Percentiles rank a stretch among this genome's conserved stretches.
phyloP scores from a whole-genome alignment of 2,797 vertebrate species.

The Pogonophryne albipinna region DNA sequence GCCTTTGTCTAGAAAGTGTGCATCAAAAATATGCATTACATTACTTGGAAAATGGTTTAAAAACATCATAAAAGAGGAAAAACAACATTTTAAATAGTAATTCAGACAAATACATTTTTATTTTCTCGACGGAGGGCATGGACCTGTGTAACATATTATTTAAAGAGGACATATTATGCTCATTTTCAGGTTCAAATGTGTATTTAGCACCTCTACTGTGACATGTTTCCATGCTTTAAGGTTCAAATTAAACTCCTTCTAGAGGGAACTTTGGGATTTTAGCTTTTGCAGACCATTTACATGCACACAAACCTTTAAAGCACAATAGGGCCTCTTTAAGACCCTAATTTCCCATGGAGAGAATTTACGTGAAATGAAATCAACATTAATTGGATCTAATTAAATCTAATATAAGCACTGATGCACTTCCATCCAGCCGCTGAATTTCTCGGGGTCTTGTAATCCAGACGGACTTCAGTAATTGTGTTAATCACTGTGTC shows the following conservation, averaged over 20 bases:
- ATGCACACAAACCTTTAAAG: too few relatives aligned
- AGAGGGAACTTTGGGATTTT: too few relatives aligned
- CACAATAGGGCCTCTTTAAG: neutral
- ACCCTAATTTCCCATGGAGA: neutral
- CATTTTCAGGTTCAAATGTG: too few relatives aligned
- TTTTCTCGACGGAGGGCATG: too few relatives aligned
- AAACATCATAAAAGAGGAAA: neutral
- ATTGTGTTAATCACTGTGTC: conserved; percentile 49
- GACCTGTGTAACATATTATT: too few relatives aligned
- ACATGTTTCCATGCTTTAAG: too few relatives aligned
- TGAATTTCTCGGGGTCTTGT: neutral
- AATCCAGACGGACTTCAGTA: conserved; percentile 51
- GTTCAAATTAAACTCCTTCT: too few relatives aligned
- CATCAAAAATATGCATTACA: neutral
- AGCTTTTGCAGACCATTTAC: neutral
- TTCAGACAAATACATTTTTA: too few relatives aligned
- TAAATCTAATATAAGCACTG: conserved; percentile 11
- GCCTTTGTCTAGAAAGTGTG: neutral
- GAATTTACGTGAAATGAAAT: conserved; percentile 11
- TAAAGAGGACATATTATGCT: too few relatives aligned
- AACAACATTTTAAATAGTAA: too few relatives aligned
- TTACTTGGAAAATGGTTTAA: neutral
- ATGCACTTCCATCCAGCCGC: neutral
- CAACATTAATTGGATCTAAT: conserved; percentile 30
- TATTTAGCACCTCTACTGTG: too few relatives aligned